Conservation (phyloP, 2,888 invertebrate genomes). For the Erebia epiphron region DNA sequence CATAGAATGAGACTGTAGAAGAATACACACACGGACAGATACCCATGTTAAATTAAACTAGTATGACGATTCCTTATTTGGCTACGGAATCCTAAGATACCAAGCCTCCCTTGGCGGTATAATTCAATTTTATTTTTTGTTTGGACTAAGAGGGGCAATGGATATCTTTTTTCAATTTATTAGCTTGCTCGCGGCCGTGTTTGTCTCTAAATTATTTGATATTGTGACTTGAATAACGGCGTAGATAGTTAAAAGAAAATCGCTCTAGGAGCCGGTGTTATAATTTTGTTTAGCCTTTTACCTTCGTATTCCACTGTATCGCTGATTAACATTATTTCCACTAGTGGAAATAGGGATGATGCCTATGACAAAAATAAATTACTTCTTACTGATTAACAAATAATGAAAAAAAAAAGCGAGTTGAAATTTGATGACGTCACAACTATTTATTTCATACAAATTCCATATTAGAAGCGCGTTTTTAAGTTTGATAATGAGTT, state of each 20-base stretch:
- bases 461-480: too few species aligned
- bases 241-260: conserved; percentile 23
- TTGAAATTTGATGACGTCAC: too few species aligned
- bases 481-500: too few species aligned
- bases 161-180: conserved; percentile 44
- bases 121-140: conserved; percentile 44
- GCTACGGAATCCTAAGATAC: conserved; percentile 17
- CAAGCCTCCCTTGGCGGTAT: conserved; percentile 40
- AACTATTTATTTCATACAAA: too few species aligned
- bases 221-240: conserved; percentile 32
- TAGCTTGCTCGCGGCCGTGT: conserved; percentile 36
- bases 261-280: not conserved
- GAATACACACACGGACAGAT: not conserved
- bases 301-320: too few species aligned
- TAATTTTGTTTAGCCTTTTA: not conserved
- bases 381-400: too few species aligned
- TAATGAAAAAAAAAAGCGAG: too few species aligned
- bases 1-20: too few species aligned
- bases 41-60: not conserved
- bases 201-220: conserved; percentile 38
- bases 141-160: conserved; percentile 37
- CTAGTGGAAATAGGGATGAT: too few species aligned
- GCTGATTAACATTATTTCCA: too few species aligned
- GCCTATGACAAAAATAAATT: too few species aligned
- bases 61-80: not conserved